Percentiles rank a stretch among this genome's conserved stretches.
Evolutionary conservation across 2,797 vertebrate genomes (phyloP).

Genomic region (Tamandua tetradactyla): DNA sequence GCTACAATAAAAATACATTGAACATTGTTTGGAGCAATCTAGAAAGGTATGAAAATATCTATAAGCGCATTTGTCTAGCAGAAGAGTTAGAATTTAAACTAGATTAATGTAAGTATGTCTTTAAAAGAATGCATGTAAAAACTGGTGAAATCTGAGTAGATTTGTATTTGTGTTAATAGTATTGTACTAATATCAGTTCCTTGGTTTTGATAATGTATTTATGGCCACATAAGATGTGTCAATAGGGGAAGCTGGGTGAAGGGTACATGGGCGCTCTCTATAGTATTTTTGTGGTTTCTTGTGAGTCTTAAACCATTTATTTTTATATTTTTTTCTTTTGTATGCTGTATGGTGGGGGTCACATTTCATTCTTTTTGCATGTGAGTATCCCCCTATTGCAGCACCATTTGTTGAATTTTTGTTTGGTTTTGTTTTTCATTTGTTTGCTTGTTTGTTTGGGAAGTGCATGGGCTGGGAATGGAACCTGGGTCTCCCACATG

Average conservation of each 20-base stretch:
- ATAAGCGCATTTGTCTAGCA: neutral
- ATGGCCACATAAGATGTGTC: neutral
- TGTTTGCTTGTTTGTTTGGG: no score
- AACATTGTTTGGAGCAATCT: conserved; percentile 46
- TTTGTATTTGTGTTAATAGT: neutral
- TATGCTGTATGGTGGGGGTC: no score
- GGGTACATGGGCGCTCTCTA: neutral
- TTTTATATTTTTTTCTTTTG: no score
- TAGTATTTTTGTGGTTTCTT: neutral
- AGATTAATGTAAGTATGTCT: conserved; percentile 40
- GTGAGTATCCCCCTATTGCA: no score
- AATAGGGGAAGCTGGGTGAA: neutral
- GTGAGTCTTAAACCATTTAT: conserved; percentile 12
- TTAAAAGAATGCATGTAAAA: conserved; percentile 26
- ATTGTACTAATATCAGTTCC: neutral
- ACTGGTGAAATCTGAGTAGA: neutral
- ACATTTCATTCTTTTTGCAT: no score
- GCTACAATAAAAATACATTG: neutral
- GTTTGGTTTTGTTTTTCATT: no score
- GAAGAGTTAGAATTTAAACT: conserved; percentile 27
- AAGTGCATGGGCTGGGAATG: no score
- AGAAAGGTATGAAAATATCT: conserved; percentile 37
- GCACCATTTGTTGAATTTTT: no score
- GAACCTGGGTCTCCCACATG: no score
- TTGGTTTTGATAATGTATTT: neutral